A percentile compares a stretch with the other conserved stretches of the same genome.
These are phyloP conservation scores for Tympanoctomys barrerae DNA, from an alignment of 2,797 vertebrate genomes.

Conservation along the genomic window DNA sequence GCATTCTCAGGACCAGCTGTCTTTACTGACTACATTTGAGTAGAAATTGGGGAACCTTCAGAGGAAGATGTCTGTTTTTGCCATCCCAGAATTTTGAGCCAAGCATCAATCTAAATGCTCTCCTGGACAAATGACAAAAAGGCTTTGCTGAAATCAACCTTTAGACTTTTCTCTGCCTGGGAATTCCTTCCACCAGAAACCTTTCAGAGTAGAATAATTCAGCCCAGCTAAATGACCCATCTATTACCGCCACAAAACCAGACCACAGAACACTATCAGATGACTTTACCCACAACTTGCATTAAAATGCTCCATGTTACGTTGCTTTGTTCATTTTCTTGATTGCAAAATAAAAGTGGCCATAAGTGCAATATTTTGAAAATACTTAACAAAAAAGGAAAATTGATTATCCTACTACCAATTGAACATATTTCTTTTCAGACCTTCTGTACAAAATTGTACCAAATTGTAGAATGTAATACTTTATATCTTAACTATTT, in stretches of 20 bases:
- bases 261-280: not conserved
- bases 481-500: not conserved
- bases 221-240: not conserved
- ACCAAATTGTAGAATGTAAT: not conserved
- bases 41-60: not conserved
- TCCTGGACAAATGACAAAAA: conserved; percentile 63
- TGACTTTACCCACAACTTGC: not conserved
- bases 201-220: conserved; percentile 36
- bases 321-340: conserved; percentile 2
- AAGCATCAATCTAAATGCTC: conserved; percentile 57
- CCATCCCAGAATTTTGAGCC: conserved; percentile 28
- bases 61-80: not conserved
- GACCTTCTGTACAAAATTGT: not conserved
- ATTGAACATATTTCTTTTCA: not conserved
- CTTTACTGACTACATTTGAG: not conserved
- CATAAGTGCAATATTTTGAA: not conserved
- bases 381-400: not conserved
- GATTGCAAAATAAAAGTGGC: conserved; percentile 3
- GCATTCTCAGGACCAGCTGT: not conserved
- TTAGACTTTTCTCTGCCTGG: conserved; percentile 59
- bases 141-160: conserved; percentile 67
- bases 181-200: conserved; percentile 16
- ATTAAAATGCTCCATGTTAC: not conserved
- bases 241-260: not conserved
- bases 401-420: not conserved